Conservation (phyloP, 2,797 vertebrate species). For the Peromyscus nudipes region DNA sequence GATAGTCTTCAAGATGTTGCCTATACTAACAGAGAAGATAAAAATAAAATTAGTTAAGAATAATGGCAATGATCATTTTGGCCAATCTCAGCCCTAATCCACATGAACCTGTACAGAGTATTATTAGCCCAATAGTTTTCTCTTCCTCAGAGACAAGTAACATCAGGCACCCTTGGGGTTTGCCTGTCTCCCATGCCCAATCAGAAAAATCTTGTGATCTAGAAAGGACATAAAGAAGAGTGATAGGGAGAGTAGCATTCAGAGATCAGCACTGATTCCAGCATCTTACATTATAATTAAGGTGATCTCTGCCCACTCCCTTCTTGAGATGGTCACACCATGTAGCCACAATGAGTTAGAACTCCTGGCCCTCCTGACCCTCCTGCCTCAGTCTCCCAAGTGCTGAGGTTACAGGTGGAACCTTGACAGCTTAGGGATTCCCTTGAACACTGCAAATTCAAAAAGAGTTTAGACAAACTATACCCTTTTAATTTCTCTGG, state of each 20-base stretch:
- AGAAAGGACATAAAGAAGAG: not conserved
- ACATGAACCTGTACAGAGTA: not conserved
- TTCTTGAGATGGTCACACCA: not conserved
- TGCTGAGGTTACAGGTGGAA: not conserved
- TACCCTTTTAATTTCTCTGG: not conserved
- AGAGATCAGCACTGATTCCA: not conserved
- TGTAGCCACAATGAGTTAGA: not conserved
- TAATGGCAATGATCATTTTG: not conserved
- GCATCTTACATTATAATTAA: not conserved
- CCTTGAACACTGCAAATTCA: not conserved
- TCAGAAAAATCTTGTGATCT: not conserved
- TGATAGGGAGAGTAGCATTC: not conserved
- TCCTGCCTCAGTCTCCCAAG: not conserved
- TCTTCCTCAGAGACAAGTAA: not conserved
- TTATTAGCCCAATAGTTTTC: not conserved
- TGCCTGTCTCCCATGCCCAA: not conserved
- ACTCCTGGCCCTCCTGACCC: not conserved
- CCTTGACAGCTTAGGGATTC: not conserved
- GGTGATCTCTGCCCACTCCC: not conserved
- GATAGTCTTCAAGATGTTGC: not conserved
- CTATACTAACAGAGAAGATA: not conserved
- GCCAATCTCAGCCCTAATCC: not conserved
- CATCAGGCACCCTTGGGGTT: not conserved
- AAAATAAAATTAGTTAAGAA: constrained; percentile 16
- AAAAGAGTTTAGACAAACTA: not conserved